Percentiles rank a stretch among this genome's conserved stretches.
Evolutionary conservation across 2,113 vertebrate genomes (phyloP).

Genomic region (Ciconia stormi): DNA sequence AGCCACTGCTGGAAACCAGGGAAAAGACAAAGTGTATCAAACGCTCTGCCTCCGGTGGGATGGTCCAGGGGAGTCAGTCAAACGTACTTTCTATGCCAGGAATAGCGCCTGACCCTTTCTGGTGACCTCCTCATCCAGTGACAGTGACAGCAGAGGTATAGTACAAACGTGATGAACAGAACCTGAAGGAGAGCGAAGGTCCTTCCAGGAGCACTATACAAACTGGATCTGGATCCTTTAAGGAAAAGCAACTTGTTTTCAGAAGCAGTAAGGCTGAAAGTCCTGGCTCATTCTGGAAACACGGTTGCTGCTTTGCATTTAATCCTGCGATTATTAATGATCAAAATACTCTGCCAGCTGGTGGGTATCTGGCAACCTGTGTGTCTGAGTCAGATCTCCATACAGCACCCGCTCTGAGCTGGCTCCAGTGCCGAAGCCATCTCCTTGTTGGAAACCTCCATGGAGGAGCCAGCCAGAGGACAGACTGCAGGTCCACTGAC

Average conservation of each 20-base stretch:
- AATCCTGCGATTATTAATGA: background rate
- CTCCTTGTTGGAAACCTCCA: background rate
- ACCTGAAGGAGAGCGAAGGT: background rate
- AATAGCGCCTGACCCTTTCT: background rate
- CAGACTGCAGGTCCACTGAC: background rate
- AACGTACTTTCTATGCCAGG: background rate
- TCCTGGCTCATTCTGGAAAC: background rate
- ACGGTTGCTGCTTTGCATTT: background rate
- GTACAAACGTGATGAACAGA: fast-evolving
- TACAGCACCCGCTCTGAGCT: background rate
- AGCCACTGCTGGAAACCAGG: background rate
- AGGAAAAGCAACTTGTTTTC: background rate
- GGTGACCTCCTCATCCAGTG: background rate
- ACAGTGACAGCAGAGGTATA: background rate
- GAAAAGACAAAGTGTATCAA: background rate
- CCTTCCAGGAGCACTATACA: background rate
- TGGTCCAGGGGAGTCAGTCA: background rate
- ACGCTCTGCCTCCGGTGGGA: background rate
- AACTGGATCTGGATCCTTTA: background rate
- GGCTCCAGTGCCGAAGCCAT: background rate
- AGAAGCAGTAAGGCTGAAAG: background rate
- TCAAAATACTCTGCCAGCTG: background rate
- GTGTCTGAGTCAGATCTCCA: background rate
- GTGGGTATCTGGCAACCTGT: conserved; percentile 19
- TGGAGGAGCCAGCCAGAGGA: background rate